Base-by-base conservation (phyloP, 92 coral and sea anemone species). In the Meandrina meandrites region DNA sequence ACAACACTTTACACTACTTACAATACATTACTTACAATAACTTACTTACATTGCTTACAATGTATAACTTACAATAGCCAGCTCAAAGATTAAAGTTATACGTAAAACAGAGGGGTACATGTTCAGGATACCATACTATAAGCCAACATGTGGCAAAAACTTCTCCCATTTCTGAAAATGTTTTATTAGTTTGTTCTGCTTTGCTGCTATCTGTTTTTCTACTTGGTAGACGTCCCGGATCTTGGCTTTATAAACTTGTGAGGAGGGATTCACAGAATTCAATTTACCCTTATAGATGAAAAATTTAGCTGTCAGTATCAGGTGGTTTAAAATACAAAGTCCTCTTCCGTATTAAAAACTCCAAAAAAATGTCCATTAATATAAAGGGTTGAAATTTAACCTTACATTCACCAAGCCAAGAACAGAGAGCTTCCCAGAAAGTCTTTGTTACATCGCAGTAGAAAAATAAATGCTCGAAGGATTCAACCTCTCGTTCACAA, bases 141-240 rank as follows among this genome's bases (percentile, higher is more conserved):
- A 79, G 53, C 31, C 32, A 19, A 79, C 16, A 79, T 31, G 21
- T 51, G 81, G 73, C 80, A 75, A 69, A 37, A 84, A 4, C 73
- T 54, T 84, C 16, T 21, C 71, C 88, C 77, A 76, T 77, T 76
- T 76, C 79, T 77, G 8, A 22, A 45, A 58, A 37, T 22, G 81
- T 42, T 62, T 60, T 21, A 51, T 48, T 76, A 76, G 66, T 76
- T 85, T 85, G 58, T 76, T 80, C 83, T 64, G 70, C 56, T 37
- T 84, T 54, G 56, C 30, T 75, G 81, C 88, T 84, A 84, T 53
- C 42, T 10, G 18, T 22, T 21, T 77, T 64, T 79, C 84, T 76
- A 86, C 53, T 42, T 86, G 89, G 72, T 67, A 86, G 0, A 86
- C 79, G 18, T 40, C 77, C 56, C 79, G 32, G 27, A 50, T 79